Conservation (phyloP, 2,888 invertebrate species). For the Acrobasis suavella region DNA sequence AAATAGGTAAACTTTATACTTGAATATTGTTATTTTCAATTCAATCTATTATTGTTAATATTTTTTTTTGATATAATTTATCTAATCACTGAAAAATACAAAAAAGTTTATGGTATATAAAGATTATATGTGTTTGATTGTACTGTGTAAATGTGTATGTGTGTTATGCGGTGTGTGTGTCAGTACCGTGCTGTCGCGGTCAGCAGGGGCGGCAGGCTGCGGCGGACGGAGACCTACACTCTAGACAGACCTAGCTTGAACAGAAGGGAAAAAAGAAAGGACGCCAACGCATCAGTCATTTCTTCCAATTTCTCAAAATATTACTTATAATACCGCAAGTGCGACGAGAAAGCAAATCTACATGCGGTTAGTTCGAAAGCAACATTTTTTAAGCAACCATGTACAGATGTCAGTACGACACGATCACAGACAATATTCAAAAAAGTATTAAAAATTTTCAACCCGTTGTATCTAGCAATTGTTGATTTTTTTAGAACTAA, state of each 20-base stretch:
- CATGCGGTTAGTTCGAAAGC: constrained; percentile 18
- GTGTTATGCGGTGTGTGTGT: constrained; percentile 48
- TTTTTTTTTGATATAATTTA: too few relatives aligned
- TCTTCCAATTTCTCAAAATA: constrained; percentile 66
- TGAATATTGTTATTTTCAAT: too few relatives aligned
- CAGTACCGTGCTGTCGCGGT: constrained; percentile 74
- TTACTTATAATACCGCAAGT: constrained; percentile 31
- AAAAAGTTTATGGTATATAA: too few relatives aligned
- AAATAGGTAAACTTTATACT: too few relatives aligned
- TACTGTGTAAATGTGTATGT: constrained; percentile 33
- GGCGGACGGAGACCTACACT: constrained; percentile 66
- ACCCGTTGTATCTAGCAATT: neutral
- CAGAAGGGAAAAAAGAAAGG: constrained; percentile 80
- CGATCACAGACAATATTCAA: neutral
- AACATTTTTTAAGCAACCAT: constrained; percentile 16
- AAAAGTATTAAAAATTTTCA: neutral
- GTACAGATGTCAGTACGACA: constrained; percentile 1
- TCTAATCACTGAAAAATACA: too few relatives aligned
- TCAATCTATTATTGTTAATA: too few relatives aligned
- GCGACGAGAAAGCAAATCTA: constrained; percentile 17
- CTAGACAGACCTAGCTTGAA: constrained; percentile 83
- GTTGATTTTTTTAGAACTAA: neutral
- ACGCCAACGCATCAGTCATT: constrained; percentile 80
- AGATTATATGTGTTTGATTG: neutral
- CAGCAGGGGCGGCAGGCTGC: constrained; percentile 65